Base-by-base conservation (phyloP, 2,797 vertebrate genomes). In the Momotus momota region DNA sequence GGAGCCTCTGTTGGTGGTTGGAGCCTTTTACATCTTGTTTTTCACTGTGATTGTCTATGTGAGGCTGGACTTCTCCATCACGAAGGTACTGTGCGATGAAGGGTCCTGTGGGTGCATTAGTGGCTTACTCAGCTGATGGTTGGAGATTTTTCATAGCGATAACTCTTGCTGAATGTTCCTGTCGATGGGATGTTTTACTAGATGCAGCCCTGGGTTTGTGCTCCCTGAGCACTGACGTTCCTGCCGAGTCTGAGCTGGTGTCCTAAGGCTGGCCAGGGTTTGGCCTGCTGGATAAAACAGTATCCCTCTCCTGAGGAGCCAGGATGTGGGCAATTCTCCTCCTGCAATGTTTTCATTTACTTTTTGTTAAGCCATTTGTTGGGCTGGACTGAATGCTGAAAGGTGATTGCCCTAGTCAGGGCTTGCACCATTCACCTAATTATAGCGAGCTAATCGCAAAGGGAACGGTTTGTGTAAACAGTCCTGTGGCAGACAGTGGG, bases 41-140 rank as follows among this genome's bases (percentile, higher is more conserved):
- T 99, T 99, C 97, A 99, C 99, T 0, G 99, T 99, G 96, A 99
- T 99, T n/a, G 97, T 99, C 93, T 99, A 99, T 0, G 99, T 99
- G 54, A 98, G 99, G 69, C 98, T 99, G 86, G 99, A 99, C 98
- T 99, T 99, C 92, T 99, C 99, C 92, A 99, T 99, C 97, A 99
- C 99, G 57, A 99, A 99, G 99, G 99, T 99, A 97, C 52, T 69
- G 64, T 45, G 57, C 52, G 57, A 14, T 40, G 52, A 43, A 48
- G 40, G 70, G 43, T 40, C 57, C 51, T 58, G 25, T 18, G 31
- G 65, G 38, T 80, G 11, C 7, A 3, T 41, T 61, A 65, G 26
- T 25, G 29, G 33, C 45, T 82, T 43, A 33, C 57, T 94, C 52
- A 35, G 16, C 41, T 52, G 29, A 12, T 48, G 11, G 7, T 18